phyloP scores from a whole-genome alignment of 2,888 invertebrate species.

The Microchrysa polita region DNA sequence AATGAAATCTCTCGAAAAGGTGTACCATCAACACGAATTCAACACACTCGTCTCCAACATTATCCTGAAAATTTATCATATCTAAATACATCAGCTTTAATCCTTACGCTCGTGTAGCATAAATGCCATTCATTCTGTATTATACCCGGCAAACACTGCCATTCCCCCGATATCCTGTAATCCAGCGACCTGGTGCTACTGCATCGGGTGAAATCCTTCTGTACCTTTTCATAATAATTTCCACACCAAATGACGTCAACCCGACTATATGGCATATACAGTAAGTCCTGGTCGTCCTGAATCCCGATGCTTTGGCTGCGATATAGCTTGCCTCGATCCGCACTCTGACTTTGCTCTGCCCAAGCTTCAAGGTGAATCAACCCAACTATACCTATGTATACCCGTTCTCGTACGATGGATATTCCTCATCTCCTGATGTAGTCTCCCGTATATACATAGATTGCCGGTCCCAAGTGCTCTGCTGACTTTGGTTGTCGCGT shows the following conservation, averaged over 20 bases:
- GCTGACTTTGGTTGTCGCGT: too few species aligned
- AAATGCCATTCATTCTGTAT: conserved; percentile 9
- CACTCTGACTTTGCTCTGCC: background rate
- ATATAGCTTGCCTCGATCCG: background rate
- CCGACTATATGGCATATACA: background rate
- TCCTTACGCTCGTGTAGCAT: conserved; percentile 3
- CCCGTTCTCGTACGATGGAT: background rate
- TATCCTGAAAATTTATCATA: background rate
- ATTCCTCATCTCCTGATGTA: background rate
- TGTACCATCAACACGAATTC: too few species aligned
- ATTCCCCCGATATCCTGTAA: background rate
- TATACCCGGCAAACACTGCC: background rate
- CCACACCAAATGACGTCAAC: conserved; percentile 32
- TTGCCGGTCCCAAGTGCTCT: too few species aligned
- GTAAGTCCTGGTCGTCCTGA: background rate
- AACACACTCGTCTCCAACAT: background rate
- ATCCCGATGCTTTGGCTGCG: background rate
- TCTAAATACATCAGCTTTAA: conserved; percentile 25
- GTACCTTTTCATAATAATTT: conserved; percentile 23
- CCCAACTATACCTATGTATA: too few species aligned
- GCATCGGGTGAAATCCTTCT: conserved; percentile 10
- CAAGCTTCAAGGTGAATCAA: conserved; percentile 19
- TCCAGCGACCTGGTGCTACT: conserved; percentile 16
- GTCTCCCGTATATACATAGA: too few species aligned
- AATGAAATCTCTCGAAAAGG: too few species aligned